These are phyloP conservation scores for Epizoanthus ramosus DNA, from an alignment of 92 coral and sea anemone genomes.

Conservation along the genomic window DNA sequence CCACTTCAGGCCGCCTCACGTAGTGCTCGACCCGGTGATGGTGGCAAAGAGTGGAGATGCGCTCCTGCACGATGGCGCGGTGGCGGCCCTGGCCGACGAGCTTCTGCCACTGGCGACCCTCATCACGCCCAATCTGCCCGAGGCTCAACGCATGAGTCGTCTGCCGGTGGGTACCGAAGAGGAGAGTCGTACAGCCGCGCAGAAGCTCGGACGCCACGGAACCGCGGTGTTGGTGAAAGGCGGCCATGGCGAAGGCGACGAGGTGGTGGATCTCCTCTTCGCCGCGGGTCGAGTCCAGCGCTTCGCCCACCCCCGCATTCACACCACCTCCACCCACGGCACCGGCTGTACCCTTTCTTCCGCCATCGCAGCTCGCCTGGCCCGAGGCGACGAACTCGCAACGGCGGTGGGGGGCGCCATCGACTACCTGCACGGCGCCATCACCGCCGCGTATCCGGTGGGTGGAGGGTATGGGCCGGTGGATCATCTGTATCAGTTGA, in stretches of 20 bases:
- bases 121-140: background rate
- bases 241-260: background rate
- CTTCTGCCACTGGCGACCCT: background rate
- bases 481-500: background rate
- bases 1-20: too few relatives aligned
- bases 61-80: background rate
- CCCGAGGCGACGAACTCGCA: too few relatives aligned
- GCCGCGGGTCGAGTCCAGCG: background rate
- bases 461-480: background rate
- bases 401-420: background rate
- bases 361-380: background rate
- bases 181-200: too few relatives aligned
- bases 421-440: conserved; percentile 1
- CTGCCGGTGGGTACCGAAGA: too few relatives aligned
- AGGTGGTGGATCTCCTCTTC: too few relatives aligned
- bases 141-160: background rate
- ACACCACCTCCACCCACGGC: background rate
- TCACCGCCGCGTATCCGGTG: background rate
- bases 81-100: background rate
- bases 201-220: too few relatives aligned
- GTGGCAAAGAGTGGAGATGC: background rate
- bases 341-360: conserved; percentile 3
- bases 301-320: background rate
- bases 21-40: conserved; percentile 13
- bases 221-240: conserved; percentile 3